Conservation (phyloP, 2,797 vertebrate species). For the Limnodromus scolopaceus region DNA sequence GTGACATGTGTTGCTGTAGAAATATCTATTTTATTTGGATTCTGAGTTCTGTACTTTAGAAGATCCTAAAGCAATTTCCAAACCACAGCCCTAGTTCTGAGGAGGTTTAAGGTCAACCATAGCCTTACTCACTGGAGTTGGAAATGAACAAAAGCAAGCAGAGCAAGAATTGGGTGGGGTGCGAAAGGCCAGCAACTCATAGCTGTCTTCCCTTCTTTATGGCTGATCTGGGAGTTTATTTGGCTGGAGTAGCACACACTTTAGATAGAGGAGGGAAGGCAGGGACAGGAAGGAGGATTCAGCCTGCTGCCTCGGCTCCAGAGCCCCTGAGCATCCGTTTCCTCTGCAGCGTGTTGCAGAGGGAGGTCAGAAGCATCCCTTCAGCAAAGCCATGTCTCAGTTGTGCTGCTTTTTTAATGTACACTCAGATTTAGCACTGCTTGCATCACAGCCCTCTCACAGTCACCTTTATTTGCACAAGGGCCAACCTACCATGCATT, state of each 20-base stretch:
- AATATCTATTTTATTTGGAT: not conserved
- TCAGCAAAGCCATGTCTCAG: not conserved
- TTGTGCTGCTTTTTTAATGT: not conserved
- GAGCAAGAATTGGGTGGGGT: not conserved
- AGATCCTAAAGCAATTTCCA: not conserved
- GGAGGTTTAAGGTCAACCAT: not conserved
- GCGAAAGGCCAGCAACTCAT: not conserved
- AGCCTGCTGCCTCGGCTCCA: not conserved
- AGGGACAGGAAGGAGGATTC: not conserved
- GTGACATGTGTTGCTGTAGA: not conserved
- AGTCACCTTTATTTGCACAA: not conserved
- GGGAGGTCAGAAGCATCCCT: not conserved
- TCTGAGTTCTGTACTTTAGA: not conserved
- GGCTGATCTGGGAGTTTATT: not conserved
- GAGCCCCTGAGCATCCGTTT: not conserved
- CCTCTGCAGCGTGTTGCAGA: not conserved
- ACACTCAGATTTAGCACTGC: not conserved
- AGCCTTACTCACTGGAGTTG: not conserved
- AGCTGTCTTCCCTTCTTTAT: not conserved
- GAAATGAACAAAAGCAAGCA: not conserved
- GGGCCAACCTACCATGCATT: not conserved
- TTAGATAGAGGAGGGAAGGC: not conserved
- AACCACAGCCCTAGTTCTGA: not conserved
- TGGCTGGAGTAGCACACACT: not conserved
- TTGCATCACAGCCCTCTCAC: not conserved